Conservation (phyloP, 2,888 invertebrate species). For the Pheosia gnoma region DNA sequence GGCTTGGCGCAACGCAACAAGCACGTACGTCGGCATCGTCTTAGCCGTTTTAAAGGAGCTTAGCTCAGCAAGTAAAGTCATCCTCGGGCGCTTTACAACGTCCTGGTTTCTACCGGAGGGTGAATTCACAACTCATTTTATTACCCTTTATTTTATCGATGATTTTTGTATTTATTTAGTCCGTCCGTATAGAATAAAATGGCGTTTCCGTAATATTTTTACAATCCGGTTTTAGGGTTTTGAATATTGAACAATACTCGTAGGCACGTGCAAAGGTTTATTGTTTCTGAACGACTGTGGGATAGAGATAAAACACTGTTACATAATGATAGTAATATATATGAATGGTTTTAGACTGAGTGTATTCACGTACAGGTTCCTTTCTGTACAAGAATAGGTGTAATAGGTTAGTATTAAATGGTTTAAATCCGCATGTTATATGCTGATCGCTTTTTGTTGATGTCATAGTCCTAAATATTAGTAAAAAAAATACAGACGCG, state of each 20-base stretch:
- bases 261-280: constrained; percentile 5
- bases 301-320: neutral
- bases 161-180: constrained; percentile 16
- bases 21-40: constrained; percentile 48
- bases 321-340: neutral
- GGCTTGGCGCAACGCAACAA: constrained; percentile 40
- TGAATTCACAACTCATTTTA: constrained; percentile 21
- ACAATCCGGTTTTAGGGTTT: neutral
- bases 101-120: constrained; percentile 21
- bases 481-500: too few species aligned
- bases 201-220: neutral
- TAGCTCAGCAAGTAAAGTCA: constrained; percentile 42
- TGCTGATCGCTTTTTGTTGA: too few species aligned
- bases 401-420: too few species aligned
- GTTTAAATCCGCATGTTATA: too few species aligned
- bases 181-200: constrained; percentile 1
- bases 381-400: neutral
- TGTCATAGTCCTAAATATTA: too few species aligned
- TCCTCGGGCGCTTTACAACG: constrained; percentile 35
- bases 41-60: constrained; percentile 45
- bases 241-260: constrained; percentile 5
- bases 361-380: neutral
- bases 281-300: constrained; percentile 1
- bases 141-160: constrained; percentile 23
- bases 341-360: neutral